Conservation (phyloP, 2,113 vertebrate species). For the Oxygymnocypris stewartii region DNA sequence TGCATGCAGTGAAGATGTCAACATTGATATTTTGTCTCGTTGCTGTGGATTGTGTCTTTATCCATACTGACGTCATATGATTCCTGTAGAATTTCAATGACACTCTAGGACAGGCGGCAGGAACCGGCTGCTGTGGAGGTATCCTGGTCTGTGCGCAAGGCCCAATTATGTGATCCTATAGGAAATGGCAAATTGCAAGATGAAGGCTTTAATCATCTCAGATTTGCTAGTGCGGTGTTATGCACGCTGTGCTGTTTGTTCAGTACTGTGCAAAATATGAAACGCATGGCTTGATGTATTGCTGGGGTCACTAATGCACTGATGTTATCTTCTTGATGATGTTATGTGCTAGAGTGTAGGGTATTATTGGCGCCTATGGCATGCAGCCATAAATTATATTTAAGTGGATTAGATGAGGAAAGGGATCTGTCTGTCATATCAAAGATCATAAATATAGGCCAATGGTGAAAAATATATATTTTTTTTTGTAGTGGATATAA, state of each 20-base stretch:
- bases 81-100: conserved; percentile 30
- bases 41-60: conserved; percentile 25
- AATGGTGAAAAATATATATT: too few relatives aligned
- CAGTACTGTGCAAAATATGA: conserved; percentile 2
- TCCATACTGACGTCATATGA: conserved; percentile 19
- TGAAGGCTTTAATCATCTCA: neutral
- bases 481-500: neutral
- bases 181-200: neutral
- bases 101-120: conserved; percentile 20
- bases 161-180: neutral
- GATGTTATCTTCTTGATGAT: neutral
- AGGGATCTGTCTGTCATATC: neutral
- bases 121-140: neutral
- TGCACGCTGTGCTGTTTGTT: neutral
- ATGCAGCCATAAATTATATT: neutral
- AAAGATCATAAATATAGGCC: neutral
- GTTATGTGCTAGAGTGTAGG: neutral
- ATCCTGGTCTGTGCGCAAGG: neutral
- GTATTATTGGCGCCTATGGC: neutral
- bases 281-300: neutral
- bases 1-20: conserved; percentile 9
- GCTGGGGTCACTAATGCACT: conserved; percentile 3
- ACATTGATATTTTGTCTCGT: conserved; percentile 33
- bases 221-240: neutral
- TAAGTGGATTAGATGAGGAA: neutral